Base-by-base conservation (phyloP, 2,888 invertebrate species). In the Phaedon cochleariae region DNA sequence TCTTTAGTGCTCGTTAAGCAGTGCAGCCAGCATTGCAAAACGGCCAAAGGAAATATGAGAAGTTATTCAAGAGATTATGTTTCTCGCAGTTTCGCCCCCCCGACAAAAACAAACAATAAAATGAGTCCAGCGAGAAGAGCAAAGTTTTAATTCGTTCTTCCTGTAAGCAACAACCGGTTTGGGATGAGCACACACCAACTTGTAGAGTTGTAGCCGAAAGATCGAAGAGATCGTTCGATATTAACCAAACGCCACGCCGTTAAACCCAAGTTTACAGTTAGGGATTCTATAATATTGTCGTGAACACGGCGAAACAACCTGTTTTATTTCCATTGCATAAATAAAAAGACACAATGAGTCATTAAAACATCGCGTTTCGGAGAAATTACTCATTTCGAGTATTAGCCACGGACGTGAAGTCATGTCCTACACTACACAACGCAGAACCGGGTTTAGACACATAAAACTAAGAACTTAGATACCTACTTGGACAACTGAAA, bases 81-180 rank as follows among this genome's bases (percentile, higher is more conserved):
- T 34, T 10, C 2, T 4, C 34, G 5, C 12, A 34, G 2, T 12
- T 4, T 12, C 5, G 34, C 2, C 12, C 12, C 29, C 34, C 10
- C 9, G 10, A 18, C 15, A 7, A 46, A 46, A 46, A 46, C 46
- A 46, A 46, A 46, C 46, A 46, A 41, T 17, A 41, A 46, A 46
- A 46, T 20, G 6, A 46, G 20, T 20, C 20, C 17, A 46, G 2
- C 20, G 5, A 20, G 46, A 46, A 20, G 20, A 46, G 4, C 34
- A 34, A 46, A 46, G 20, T 17, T 46, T 46, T 46, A 46, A 20
- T 46, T 46, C 46, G 46, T 20, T 20, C 46, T 46, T 46, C 46
- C 46, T 46, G 46, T 46, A 46, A 46, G 46, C 46, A 46, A 46
- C 46, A 48, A 48, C 48, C 48, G 48, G 48, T 48, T 48, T 22